These are phyloP conservation scores for Dromaius novaehollandiae DNA, from an alignment of 2,113 vertebrate species.

Conservation along the genomic window DNA sequence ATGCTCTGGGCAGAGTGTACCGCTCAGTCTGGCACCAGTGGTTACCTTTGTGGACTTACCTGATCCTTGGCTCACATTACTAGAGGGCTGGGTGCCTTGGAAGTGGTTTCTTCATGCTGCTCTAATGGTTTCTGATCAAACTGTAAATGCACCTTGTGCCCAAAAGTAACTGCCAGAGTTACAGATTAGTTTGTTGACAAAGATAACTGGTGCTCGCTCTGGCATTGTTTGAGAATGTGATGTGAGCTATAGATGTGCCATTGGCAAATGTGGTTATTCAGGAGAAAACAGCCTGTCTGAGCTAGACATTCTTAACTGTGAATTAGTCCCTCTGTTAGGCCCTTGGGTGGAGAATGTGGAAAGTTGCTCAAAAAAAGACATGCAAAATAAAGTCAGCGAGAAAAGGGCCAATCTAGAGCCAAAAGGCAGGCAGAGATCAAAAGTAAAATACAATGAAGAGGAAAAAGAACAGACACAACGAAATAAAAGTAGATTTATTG, in stretches of 20 bases:
- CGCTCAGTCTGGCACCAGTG: background rate
- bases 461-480: background rate
- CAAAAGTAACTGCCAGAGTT: background rate
- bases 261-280: background rate
- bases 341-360: background rate
- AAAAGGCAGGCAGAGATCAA: background rate
- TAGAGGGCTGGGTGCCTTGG: background rate
- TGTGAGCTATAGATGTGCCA: background rate
- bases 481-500: background rate
- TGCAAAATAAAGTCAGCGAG: background rate
- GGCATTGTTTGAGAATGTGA: fast-evolving
- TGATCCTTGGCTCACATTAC: background rate
- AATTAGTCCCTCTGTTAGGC: background rate
- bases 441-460: background rate
- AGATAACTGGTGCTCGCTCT: background rate
- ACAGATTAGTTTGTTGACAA: background rate
- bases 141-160: background rate
- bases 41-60: background rate
- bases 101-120: background rate
- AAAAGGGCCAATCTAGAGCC: background rate
- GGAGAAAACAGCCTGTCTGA: background rate
- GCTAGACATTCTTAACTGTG: background rate
- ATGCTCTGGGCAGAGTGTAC: fast-evolving
- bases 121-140: background rate
- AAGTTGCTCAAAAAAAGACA: background rate